Conservation (phyloP, 1,140 invertebrate genomes). For the Coelopa frigida region DNA sequence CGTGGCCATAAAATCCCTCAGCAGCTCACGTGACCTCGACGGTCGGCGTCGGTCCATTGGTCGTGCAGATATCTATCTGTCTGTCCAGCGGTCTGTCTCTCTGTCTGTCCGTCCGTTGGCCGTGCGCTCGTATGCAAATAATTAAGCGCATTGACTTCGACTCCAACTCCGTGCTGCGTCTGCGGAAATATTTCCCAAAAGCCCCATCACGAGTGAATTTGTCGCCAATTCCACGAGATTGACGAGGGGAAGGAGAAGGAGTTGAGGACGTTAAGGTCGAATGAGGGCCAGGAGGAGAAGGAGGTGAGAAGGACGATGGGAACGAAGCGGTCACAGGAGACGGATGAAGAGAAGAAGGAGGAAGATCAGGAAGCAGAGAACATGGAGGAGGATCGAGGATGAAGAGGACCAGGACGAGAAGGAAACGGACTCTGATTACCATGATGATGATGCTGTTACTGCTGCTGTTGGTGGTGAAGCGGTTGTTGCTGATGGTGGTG, state of each 20-base stretch:
- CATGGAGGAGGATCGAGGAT: background rate
- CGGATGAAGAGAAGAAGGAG: too few species aligned
- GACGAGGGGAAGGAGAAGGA: too few species aligned
- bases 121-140: constrained; percentile 40
- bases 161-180: background rate
- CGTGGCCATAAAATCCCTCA: too few species aligned
- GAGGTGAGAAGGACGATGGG: too few species aligned
- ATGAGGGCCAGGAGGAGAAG: too few species aligned
- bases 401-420: background rate
- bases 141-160: constrained; percentile 30
- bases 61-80: background rate
- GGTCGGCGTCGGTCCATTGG: background rate
- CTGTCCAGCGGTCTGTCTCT: background rate
- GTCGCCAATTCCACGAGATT: constrained; percentile 7
- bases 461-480: background rate
- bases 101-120: constrained; percentile 1
- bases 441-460: constrained; percentile 5
- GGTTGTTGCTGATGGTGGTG: too few species aligned
- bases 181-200: constrained; percentile 16
- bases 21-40: too few species aligned
- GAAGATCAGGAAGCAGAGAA: background rate
- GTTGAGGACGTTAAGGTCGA: too few species aligned
- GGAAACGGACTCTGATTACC: constrained; percentile 8
- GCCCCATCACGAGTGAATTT: constrained; percentile 13
- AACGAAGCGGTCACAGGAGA: too few species aligned